phyloP scores from a whole-genome alignment of 2,888 invertebrate genomes.

The Andrena flavipes region DNA sequence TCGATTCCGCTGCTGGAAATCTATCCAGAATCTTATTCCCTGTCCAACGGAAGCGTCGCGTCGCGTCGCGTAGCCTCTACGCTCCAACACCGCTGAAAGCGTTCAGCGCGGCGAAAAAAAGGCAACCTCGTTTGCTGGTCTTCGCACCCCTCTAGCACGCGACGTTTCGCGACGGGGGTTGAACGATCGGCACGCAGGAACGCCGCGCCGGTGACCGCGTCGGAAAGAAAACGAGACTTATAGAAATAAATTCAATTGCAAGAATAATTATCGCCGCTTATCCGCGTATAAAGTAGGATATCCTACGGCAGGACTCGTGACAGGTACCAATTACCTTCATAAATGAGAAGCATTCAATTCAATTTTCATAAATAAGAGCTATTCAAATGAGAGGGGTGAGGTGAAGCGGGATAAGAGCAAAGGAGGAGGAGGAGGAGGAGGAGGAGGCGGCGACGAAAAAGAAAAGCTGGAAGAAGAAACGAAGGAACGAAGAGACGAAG shows the following conservation, averaged over 20 bases:
- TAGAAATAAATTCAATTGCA: slow-evolving; percentile 79
- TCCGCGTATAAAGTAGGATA: slow-evolving; percentile 79
- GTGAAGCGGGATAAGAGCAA: slow-evolving; percentile 59
- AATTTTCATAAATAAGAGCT: slow-evolving; percentile 83
- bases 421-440: slow-evolving; percentile 19
- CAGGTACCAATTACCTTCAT: slow-evolving; percentile 82
- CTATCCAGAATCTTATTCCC: slow-evolving; percentile 29
- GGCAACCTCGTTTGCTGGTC: slow-evolving; percentile 11
- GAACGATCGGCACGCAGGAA: slow-evolving; percentile 63
- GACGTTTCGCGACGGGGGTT: slow-evolving; percentile 64
- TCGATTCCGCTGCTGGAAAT: slow-evolving; percentile 20
- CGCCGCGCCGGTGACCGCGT: slow-evolving; percentile 53
- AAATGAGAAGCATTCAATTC: slow-evolving; percentile 82
- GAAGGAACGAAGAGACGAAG: slow-evolving; percentile 47
- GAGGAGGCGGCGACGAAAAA: slow-evolving; percentile 43
- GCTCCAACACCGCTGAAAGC: neutral
- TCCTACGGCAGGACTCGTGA: slow-evolving; percentile 76
- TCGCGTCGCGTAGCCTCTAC: slow-evolving; percentile 4
- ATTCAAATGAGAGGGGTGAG: slow-evolving; percentile 77
- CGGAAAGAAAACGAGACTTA: slow-evolving; percentile 68
- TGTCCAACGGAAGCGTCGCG: slow-evolving; percentile 13
- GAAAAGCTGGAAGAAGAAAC: slow-evolving; percentile 38
- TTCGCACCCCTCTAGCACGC: slow-evolving; percentile 51
- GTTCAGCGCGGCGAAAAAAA: slow-evolving; percentile 30
- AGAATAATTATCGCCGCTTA: slow-evolving; percentile 81